Conservation (phyloP, 2,888 invertebrate genomes). For the Eurytoma californica region DNA sequence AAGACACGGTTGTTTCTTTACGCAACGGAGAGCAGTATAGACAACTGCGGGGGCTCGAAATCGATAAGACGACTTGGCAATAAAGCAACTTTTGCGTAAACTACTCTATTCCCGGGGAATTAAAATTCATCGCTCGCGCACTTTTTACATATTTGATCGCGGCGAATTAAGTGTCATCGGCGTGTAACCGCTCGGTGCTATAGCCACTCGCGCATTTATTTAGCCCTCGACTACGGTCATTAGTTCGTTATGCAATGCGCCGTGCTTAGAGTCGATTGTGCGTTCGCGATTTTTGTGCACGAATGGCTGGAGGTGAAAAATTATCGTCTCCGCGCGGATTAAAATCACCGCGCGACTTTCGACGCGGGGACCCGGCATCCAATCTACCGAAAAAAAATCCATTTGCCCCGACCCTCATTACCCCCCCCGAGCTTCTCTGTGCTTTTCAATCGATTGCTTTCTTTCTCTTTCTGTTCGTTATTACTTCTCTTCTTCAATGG, state of each 20-base stretch:
- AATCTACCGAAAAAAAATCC: slow-evolving; percentile 23
- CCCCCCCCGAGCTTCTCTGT: slow-evolving; percentile 7
- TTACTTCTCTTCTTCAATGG: slow-evolving; percentile 13
- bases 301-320: slow-evolving; percentile 25
- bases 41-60: too few relatives aligned
- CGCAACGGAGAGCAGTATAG: too few relatives aligned
- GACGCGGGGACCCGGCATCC: slow-evolving; percentile 1
- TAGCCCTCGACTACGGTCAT: background rate
- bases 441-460: slow-evolving; percentile 37
- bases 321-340: slow-evolving; percentile 24
- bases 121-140: too few relatives aligned
- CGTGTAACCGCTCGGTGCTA: background rate
- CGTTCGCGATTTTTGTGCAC: background rate
- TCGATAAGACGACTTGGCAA: too few relatives aligned
- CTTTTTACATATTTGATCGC: too few relatives aligned
- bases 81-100: too few relatives aligned
- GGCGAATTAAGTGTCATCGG: too few relatives aligned
- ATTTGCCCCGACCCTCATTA: slow-evolving; percentile 43
- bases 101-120: too few relatives aligned
- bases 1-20: too few relatives aligned
- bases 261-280: background rate
- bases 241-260: background rate
- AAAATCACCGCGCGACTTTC: slow-evolving; percentile 24
- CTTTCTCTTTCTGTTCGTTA: slow-evolving; percentile 39
- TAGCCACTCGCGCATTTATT: background rate